Evolutionary conservation across 35 echinoderm and acorn worm genomes (phyloP), one percentile per base, ranked within the genome.

Genomic region (Eucidaris tribuloides): DNA sequence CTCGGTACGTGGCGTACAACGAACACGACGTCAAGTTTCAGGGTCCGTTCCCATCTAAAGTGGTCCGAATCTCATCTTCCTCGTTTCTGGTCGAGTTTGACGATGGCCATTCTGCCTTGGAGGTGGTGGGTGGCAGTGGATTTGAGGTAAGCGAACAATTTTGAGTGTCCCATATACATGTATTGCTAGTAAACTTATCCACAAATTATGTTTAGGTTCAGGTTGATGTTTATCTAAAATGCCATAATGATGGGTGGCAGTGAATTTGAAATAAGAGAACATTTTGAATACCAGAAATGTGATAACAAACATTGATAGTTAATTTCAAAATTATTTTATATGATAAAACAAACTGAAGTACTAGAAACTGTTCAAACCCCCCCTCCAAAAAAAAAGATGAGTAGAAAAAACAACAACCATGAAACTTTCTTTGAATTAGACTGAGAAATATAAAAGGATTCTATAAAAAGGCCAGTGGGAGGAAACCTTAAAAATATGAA

Each of bases 111-210:
- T 62, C 61, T 17, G 34, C 62, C 14, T 50, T 92, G 3, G 65
- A 33, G n/a, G 29, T 87, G 23, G 49, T 62, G 20, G 77, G 77
- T 56, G 50, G 38, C 20, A 64, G 42, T 62, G 45, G 61, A 46
- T 91, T 86, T 81, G 89, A 91, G 62, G 89, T 91, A 40, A 91
- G 89, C 58, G 13, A n/a, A n/a, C n/a, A n/a, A n/a, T n/a, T n/a
- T n/a, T n/a, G n/a, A n/a, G n/a, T n/a, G n/a, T n/a, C n/a, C n/a
- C n/a, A n/a, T 76, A 5, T 38, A 39, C 9, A 74, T 3, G 66
- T n/a, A n/a, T n/a, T n/a, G n/a, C 15, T 4, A 74, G 31, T 37
- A n/a, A 19, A 74, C 19, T 9, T 42, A 36, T 37, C 14, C 5
- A 37, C 39, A 3, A 36, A 14, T 19, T 13, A 15, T 76, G 30